phyloP scores from a whole-genome alignment of 2,888 invertebrate genomes.

The Coenonympha arcania region DNA sequence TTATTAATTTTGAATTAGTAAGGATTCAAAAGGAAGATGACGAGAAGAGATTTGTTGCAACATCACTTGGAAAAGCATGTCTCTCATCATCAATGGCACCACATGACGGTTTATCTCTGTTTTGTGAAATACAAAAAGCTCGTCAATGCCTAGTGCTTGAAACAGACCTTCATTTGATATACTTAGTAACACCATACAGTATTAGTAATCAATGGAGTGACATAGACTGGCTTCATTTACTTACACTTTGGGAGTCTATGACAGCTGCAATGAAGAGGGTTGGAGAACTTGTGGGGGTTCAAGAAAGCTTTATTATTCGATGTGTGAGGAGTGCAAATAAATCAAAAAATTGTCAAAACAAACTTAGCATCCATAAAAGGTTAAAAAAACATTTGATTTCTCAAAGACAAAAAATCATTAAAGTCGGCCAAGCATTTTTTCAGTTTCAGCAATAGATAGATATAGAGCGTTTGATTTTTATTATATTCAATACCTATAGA shows the following conservation, averaged over 20 bases:
- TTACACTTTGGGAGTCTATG: conserved; percentile 87
- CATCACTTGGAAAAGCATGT: conserved; percentile 93
- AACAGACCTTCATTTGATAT: conserved; percentile 95
- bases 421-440: too few relatives aligned
- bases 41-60: conserved; percentile 78
- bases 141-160: conserved; percentile 92
- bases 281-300: conserved; percentile 89
- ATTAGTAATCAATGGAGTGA: conserved; percentile 84
- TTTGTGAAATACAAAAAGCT: conserved; percentile 91
- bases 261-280: conserved; percentile 87
- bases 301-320: conserved; percentile 87
- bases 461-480: too few relatives aligned
- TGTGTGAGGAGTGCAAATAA: conserved; percentile 81
- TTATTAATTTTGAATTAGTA: conserved; percentile 88
- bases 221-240: conserved; percentile 86
- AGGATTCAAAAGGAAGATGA: conserved; percentile 72
- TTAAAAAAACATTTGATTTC: conserved; percentile 32
- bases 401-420: too few relatives aligned
- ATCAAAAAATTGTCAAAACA: conserved; percentile 68
- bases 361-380: conserved; percentile 79
- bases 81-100: conserved; percentile 95
- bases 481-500: too few relatives aligned
- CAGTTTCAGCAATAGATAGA: too few relatives aligned
- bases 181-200: conserved; percentile 95
- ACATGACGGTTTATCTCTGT: conserved; percentile 90